phyloP scores from a whole-genome alignment of 2,797 vertebrate genomes.

The Malurus leucopterus region DNA sequence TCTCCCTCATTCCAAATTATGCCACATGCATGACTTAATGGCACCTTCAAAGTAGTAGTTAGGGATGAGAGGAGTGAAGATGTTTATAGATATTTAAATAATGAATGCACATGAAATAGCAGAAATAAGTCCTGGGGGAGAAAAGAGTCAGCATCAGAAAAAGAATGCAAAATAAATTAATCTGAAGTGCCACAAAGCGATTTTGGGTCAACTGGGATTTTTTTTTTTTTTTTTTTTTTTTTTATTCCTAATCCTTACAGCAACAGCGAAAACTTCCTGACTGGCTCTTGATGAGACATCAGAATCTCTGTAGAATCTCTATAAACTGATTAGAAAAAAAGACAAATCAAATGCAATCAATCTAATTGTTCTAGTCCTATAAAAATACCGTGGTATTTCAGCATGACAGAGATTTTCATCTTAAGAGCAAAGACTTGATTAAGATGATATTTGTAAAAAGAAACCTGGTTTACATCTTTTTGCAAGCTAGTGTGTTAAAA shows the following conservation, averaged over 20 bases:
- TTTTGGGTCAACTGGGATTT: not conserved
- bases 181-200: not conserved
- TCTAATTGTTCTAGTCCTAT: not conserved
- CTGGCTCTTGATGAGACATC: not conserved
- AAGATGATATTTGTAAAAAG: not conserved
- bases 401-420: not conserved
- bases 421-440: not conserved
- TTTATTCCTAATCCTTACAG: not conserved
- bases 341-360: not conserved
- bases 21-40: not conserved
- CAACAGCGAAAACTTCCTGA: not conserved
- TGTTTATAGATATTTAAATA: not conserved
- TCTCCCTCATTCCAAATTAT: not conserved
- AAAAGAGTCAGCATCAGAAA: not conserved
- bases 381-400: not conserved
- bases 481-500: fast-evolving
- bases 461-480: fast-evolving
- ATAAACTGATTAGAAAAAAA: not conserved
- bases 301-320: not conserved
- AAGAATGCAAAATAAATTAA: not conserved
- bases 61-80: not conserved
- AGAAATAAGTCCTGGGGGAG: not conserved
- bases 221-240: too few relatives aligned
- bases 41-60: not conserved
- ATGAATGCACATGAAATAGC: not conserved